Percentiles rank a stretch among this genome's conserved stretches.
These are phyloP conservation scores for roundworm (Caenorhabditis elegans) DNA, from an alignment of 1,140 invertebrate genomes.

Conservation along the genomic window WBcel235 BX284606.5:10921501-10922000, in stretches of 20 bases:
- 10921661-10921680: conserved; percentile 22
- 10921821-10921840: conserved; percentile 44
- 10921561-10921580: conserved; percentile 48
- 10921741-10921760: not conserved
- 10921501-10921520: conserved; percentile 53
- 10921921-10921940: conserved; percentile 8
- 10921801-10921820: conserved; percentile 41
- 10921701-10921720: conserved; percentile 30
- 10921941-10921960: conserved; percentile 14
- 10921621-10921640: not conserved
- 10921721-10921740: conserved; percentile 33
- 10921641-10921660: conserved; percentile 25
- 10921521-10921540: conserved; percentile 62
- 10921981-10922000: conserved; percentile 30
- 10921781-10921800: conserved; percentile 42
- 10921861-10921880: conserved; percentile 39
- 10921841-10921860: conserved; percentile 32
- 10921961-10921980: conserved; percentile 7
- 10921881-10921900: conserved; percentile 46
- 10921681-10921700: conserved; percentile 18
- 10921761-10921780: conserved; percentile 41
- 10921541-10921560: conserved; percentile 57
- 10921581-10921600: conserved; percentile 41
- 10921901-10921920: conserved; percentile 41
- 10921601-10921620: conserved; percentile 33